Evolutionary conservation across 2,797 vertebrate genomes (phyloP), one percentile per base, ranked within the genome.

Genomic region (Holocentrus rufus): DNA sequence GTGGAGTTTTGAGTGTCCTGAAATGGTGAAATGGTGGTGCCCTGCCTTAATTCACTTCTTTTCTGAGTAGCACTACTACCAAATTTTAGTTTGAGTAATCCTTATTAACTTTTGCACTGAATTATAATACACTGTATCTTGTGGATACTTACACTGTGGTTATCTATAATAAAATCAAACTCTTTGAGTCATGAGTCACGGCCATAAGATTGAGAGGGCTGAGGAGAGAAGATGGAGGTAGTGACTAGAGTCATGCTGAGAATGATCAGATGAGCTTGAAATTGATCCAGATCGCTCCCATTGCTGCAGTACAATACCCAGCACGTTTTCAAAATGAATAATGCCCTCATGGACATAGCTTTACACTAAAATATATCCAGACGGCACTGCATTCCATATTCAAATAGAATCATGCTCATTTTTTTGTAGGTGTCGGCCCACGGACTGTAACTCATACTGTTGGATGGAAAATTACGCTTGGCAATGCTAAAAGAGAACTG

Each of bases 211-310:
- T 30, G 34, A 18, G 11, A 31, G 70, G 25, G 42, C 71, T 64
- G 27, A 58, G 65, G 80, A 64, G 63, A 81, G 66, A 77, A 75
- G 72, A 77, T 67, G 81, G 30, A 31, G 30, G 25, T 31, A 75
- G 58, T 62, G 75, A 71, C 42, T 62, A 83, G 81, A 84, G 64
- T 88, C 81, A 83, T 75, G 44, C 55, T 65, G 14, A 47, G 71
- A 72, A 71, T 20, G 30, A 72, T 71, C 36, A 18, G 31, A 69
- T 66, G 23, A 59, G 25, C 75, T 52, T 78, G 72, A 60, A 79
- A 47, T 25, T 27, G 73, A 64, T 81, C 58, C 72, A 82, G 71
- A n/a, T 9, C 8, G 49, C 58, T 73, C 18, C 2, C 8, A 6
- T 59, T 34, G 9, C 63, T 67, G 39, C 59, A n/a, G 2, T 0